A percentile compares a stretch with the other conserved stretches of the same genome.
Conservation (phyloP, 2,888 invertebrate species). For the Parnassius smintheus region DNA sequence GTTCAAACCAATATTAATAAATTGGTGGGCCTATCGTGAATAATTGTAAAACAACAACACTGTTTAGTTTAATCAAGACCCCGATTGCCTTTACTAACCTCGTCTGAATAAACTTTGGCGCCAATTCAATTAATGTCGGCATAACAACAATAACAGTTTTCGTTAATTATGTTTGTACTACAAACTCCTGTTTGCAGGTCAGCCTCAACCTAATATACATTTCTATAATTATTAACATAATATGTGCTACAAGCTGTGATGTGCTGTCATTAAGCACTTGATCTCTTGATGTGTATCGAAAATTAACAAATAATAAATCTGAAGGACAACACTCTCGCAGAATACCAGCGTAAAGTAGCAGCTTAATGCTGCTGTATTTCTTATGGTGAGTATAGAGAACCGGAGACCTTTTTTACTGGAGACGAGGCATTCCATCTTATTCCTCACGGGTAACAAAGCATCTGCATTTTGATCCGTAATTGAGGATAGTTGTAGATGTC, state of each 20-base stretch:
- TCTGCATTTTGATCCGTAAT: too few relatives aligned
- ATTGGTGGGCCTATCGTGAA: slow-evolving; percentile 46
- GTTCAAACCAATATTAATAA: slow-evolving; percentile 32
- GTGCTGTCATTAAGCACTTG: slow-evolving; percentile 34
- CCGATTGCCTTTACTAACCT: slow-evolving; percentile 66
- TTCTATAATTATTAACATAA: slow-evolving; percentile 10
- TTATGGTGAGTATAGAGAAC: too few relatives aligned
- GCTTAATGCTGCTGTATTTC: too few relatives aligned
- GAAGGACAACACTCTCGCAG: too few relatives aligned
- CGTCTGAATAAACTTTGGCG: slow-evolving; percentile 70
- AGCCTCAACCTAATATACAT: slow-evolving; percentile 41
- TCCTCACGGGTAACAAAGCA: too few relatives aligned
- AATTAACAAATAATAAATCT: not conserved
- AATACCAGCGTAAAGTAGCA: too few relatives aligned
- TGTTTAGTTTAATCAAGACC: slow-evolving; percentile 76
- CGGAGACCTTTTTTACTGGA: too few relatives aligned
- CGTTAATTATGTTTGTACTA: slow-evolving; percentile 66
- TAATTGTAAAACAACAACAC: slow-evolving; percentile 65
- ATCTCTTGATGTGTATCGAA: slow-evolving; percentile 12
- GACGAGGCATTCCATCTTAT: too few relatives aligned
- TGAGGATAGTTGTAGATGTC: too few relatives aligned
- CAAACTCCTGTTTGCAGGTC: slow-evolving; percentile 45
- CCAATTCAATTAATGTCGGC: slow-evolving; percentile 71
- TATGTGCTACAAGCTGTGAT: slow-evolving; percentile 35
- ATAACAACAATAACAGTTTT: slow-evolving; percentile 75